Evolutionary conservation across 2,888 invertebrate species (phyloP).

Genomic region (Blastobasis adustella): DNA sequence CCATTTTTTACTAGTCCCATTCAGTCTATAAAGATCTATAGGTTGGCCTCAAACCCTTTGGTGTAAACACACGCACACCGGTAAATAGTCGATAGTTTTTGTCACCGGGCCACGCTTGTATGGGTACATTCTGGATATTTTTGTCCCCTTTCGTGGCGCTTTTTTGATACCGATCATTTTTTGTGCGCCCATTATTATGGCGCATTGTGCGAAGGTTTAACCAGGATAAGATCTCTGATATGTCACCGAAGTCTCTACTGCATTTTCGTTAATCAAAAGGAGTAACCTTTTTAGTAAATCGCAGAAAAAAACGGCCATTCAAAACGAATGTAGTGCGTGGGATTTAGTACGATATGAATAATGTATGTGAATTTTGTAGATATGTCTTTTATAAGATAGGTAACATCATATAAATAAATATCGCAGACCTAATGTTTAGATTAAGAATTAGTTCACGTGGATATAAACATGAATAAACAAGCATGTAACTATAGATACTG

Average conservation of each 20-base stretch:
- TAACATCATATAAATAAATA: too few species aligned
- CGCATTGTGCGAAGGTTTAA: slow-evolving; percentile 67
- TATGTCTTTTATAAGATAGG: too few species aligned
- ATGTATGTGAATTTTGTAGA: too few species aligned
- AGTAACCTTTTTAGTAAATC: slow-evolving; percentile 54
- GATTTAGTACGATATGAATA: too few species aligned
- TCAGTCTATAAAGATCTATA: slow-evolving; percentile 52
- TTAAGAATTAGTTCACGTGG: too few species aligned
- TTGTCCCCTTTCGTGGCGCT: slow-evolving; percentile 61
- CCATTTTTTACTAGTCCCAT: slow-evolving; percentile 55
- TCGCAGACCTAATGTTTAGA: too few species aligned
- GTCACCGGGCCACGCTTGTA: slow-evolving; percentile 41
- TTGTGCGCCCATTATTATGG: slow-evolving; percentile 64
- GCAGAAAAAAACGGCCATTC: slow-evolving; percentile 50
- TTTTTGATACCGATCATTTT: slow-evolving; percentile 71
- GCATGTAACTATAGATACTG: too few species aligned
- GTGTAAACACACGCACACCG: slow-evolving; percentile 45
- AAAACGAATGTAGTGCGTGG: slow-evolving; percentile 28
- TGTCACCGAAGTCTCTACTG: slow-evolving; percentile 62
- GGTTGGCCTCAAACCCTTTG: slow-evolving; percentile 56
- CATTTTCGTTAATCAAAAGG: slow-evolving; percentile 51
- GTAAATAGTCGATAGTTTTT: slow-evolving; percentile 45
- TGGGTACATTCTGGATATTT: slow-evolving; percentile 56
- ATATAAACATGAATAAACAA: too few species aligned
- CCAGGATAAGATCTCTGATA: slow-evolving; percentile 68